These are phyloP conservation scores for Chaetodon trifasciatus DNA, from an alignment of 2,797 vertebrate species.

Conservation along the genomic window DNA sequence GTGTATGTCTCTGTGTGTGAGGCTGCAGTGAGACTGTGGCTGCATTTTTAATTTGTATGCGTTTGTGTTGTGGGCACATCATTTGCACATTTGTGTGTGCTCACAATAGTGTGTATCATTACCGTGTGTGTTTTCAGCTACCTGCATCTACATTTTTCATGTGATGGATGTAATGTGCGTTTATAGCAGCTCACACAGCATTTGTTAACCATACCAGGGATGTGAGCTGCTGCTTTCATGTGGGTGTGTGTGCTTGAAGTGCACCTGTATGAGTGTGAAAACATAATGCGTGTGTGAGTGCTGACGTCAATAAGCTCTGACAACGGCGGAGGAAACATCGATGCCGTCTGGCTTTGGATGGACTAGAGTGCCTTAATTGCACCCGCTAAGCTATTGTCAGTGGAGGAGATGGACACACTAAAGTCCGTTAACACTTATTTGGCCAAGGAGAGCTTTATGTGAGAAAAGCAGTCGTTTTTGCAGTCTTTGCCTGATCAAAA, in stretches of 20 bases:
- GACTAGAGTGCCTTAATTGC: not conserved
- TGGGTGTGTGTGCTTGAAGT: too few species aligned
- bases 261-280: not conserved
- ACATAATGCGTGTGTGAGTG: not conserved
- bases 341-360: constrained; percentile 1
- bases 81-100: not conserved
- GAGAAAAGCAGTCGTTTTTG: not conserved
- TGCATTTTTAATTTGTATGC: not conserved
- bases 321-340: not conserved
- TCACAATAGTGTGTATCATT: not conserved
- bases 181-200: not conserved
- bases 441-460: not conserved
- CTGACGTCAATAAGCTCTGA: constrained; percentile 18
- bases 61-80: not conserved
- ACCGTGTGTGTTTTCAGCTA: not conserved
- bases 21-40: not conserved
- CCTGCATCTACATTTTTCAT: not conserved
- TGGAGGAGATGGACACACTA: not conserved
- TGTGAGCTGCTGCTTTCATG: not conserved
- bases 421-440: not conserved
- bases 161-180: not conserved
- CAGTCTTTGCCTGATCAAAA: not conserved
- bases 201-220: not conserved
- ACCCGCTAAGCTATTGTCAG: not conserved
- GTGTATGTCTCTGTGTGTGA: not conserved